Conservation (phyloP, 2,797 vertebrate species). For the Lithobates pipiens region DNA sequence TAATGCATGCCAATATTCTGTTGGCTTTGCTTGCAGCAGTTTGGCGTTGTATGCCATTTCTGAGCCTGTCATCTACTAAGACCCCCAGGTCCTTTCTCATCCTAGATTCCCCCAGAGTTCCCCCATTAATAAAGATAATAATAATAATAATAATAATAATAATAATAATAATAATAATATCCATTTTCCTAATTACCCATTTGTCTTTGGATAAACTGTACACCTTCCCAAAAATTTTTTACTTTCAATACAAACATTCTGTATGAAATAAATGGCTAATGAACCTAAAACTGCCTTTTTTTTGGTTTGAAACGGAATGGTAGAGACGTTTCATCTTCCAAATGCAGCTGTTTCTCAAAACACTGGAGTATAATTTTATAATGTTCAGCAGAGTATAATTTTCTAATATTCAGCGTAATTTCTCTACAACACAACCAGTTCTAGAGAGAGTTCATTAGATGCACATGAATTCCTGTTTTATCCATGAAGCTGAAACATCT, state of each 20-base stretch:
- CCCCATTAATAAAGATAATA: too few relatives aligned
- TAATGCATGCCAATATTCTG: too few relatives aligned
- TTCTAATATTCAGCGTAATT: slow-evolving; percentile 48
- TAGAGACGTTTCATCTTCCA: slow-evolving; percentile 1
- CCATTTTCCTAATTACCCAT: neutral
- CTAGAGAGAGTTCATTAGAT: slow-evolving; percentile 45
- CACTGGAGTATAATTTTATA: slow-evolving; percentile 39
- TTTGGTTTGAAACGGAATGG: neutral
- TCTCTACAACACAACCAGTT: slow-evolving; percentile 23
- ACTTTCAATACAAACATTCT: neutral
- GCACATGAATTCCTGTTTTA: slow-evolving; percentile 75
- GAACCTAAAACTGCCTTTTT: neutral
- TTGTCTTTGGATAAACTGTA: neutral
- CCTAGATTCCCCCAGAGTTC: too few relatives aligned
- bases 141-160: too few relatives aligned
- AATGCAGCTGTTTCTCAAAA: slow-evolving; percentile 23
- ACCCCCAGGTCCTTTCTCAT: too few relatives aligned
- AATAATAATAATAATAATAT: too few relatives aligned
- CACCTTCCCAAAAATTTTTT: neutral
- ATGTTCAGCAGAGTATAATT: slow-evolving; percentile 39
- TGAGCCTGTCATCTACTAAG: too few relatives aligned
- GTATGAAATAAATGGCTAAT: neutral
- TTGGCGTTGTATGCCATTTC: too few relatives aligned
- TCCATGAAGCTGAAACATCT: slow-evolving; percentile 79
- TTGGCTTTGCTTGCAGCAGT: too few relatives aligned